phyloP scores from a whole-genome alignment of 2,888 invertebrate species.

The Andricus curvator region DNA sequence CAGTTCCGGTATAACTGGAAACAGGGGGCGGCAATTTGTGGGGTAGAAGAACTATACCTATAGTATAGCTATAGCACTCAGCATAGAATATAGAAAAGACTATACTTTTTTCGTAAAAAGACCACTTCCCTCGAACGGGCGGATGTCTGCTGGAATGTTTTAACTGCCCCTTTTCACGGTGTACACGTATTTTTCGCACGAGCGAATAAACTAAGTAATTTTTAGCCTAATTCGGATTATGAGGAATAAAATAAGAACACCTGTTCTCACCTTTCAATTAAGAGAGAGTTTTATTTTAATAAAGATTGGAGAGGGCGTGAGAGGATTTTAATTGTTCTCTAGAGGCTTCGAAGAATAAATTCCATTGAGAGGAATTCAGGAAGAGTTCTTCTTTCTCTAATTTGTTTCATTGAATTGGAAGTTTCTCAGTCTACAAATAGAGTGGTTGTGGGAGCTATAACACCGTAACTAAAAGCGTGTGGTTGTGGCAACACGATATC shows the following conservation, averaged over 20 bases:
- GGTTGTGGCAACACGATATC: too few relatives aligned
- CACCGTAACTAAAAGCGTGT: too few relatives aligned
- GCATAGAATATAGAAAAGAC: not conserved
- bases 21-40: not conserved
- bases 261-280: slow-evolving; percentile 8
- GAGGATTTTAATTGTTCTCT: not conserved
- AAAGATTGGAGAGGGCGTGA: not conserved
- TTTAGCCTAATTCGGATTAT: slow-evolving; percentile 4
- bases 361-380: not conserved
- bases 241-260: slow-evolving; percentile 3
- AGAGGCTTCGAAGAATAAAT: not conserved
- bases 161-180: slow-evolving; percentile 15
- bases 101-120: not conserved
- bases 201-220: not conserved
- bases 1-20: slow-evolving; percentile 32
- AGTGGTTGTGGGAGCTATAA: too few relatives aligned
- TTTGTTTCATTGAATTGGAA: not conserved
- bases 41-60: not conserved
- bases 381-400: not conserved
- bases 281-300: not conserved
- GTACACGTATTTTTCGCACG: not conserved
- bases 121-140: not conserved
- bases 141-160: slow-evolving; percentile 27
- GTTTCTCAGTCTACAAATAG: not conserved
- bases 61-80: not conserved